These are phyloP conservation scores for Drosophila multiciliata DNA, from an alignment of 2,888 invertebrate genomes.

Conservation along the genomic window DNA sequence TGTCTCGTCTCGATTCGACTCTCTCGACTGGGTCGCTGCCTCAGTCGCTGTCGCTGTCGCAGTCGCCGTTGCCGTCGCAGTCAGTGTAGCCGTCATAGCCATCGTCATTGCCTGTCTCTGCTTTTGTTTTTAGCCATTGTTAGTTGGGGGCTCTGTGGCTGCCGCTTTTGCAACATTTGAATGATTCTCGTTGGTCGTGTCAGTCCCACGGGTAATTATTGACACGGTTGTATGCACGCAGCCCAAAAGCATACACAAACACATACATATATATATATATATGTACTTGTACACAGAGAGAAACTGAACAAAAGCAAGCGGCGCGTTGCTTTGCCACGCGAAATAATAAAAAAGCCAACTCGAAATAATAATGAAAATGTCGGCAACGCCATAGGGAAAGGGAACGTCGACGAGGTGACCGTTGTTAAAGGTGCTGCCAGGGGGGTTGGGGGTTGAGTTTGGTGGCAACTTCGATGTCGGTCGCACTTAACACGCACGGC, in stretches of 20 bases:
- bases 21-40: slow-evolving; percentile 47
- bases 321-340: slow-evolving; percentile 74
- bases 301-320: slow-evolving; percentile 55
- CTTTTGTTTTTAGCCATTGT: slow-evolving; percentile 80
- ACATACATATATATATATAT: slow-evolving; percentile 35
- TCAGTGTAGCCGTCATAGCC: background rate
- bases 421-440: slow-evolving; percentile 37
- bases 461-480: slow-evolving; percentile 52
- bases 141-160: slow-evolving; percentile 60
- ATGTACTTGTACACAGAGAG: slow-evolving; percentile 34
- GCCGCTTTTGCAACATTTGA: slow-evolving; percentile 81
- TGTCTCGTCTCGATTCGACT: slow-evolving; percentile 52
- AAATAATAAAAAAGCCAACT: slow-evolving; percentile 74
- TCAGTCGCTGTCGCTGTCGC: slow-evolving; percentile 5
- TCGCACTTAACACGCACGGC: slow-evolving; percentile 77
- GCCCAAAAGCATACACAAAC: slow-evolving; percentile 72
- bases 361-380: slow-evolving; percentile 81
- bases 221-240: slow-evolving; percentile 83
- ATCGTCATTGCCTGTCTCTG: slow-evolving; percentile 58
- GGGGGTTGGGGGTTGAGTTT: slow-evolving; percentile 8
- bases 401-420: slow-evolving; percentile 20
- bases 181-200: slow-evolving; percentile 83
- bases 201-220: slow-evolving; percentile 84
- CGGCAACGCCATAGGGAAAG: slow-evolving; percentile 44
- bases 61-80: slow-evolving; percentile 9